Evolutionary conservation across 2,113 vertebrate genomes (phyloP).

Genomic region (Cricetomys ansorgei): DNA sequence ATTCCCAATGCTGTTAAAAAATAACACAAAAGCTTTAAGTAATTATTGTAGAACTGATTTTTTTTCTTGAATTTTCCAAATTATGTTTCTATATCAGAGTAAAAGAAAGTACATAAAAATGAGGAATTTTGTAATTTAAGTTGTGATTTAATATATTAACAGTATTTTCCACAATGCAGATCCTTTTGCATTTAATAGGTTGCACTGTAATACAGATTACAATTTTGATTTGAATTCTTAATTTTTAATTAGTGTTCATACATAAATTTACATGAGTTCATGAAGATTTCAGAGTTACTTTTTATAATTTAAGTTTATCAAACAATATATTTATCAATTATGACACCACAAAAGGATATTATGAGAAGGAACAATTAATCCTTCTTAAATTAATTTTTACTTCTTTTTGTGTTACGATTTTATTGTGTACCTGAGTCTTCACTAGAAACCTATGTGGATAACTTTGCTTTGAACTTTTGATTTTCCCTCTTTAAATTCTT

Average conservation of each 20-base stretch:
- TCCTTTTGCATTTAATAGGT: background rate
- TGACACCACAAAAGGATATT: background rate
- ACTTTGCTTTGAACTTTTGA: background rate
- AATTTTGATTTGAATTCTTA: conserved; percentile 43
- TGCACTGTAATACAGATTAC: background rate
- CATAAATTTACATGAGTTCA: background rate
- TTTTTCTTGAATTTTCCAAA: conserved; percentile 49
- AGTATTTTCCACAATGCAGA: background rate
- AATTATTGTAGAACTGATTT: background rate
- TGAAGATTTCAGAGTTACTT: background rate
- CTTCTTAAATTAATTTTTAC: background rate
- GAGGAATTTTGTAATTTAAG: background rate
- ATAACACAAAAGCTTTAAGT: conserved; percentile 37
- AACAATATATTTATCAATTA: background rate
- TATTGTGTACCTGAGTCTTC: background rate
- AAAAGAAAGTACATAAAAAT: background rate
- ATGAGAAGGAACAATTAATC: background rate
- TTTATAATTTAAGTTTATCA: conserved; percentile 28
- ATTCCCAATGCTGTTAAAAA: conserved; percentile 39
- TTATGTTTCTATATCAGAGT: conserved; percentile 1
- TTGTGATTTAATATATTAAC: conserved; percentile 22
- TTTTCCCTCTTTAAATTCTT: background rate
- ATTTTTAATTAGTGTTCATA: background rate
- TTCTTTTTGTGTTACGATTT: background rate
- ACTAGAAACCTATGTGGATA: background rate